Conservation (phyloP, 1,140 invertebrate genomes). For the Cephus cinctus region DNA sequence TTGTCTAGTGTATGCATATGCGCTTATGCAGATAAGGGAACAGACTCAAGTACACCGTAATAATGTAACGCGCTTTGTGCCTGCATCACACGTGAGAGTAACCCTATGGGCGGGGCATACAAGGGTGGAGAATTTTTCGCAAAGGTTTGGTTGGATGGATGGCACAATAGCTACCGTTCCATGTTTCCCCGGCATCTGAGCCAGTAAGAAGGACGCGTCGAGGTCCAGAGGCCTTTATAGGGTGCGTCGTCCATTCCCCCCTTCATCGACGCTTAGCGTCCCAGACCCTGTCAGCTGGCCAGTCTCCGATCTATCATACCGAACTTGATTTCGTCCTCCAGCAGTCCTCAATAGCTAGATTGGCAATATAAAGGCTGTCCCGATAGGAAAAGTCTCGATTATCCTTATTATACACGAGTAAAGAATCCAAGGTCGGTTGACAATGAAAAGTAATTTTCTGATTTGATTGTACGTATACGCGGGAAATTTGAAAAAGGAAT, state of each 20-base stretch:
- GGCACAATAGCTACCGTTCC: slow-evolving; percentile 29
- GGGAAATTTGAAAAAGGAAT: too few species aligned
- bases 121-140: slow-evolving; percentile 31
- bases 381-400: too few species aligned
- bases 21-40: too few species aligned
- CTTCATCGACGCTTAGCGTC: slow-evolving; percentile 29
- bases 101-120: slow-evolving; percentile 39
- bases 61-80: too few species aligned
- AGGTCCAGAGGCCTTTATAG: slow-evolving; percentile 12
- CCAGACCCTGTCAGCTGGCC: slow-evolving; percentile 40
- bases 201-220: slow-evolving; percentile 11
- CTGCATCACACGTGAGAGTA: too few species aligned
- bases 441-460: too few species aligned
- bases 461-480: too few species aligned
- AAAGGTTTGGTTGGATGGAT: slow-evolving; percentile 42
- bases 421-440: too few species aligned
- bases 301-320: slow-evolving; percentile 51
- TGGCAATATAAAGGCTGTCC: slow-evolving; percentile 23
- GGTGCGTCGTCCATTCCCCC: slow-evolving; percentile 27
- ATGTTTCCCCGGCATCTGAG: background rate
- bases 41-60: too few species aligned
- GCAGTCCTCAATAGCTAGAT: slow-evolving; percentile 37
- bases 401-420: too few species aligned
- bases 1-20: too few species aligned
- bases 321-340: slow-evolving; percentile 47